Evolutionary conservation across 2,888 invertebrate genomes (phyloP).

Genomic region (Luffia ferchaultella): DNA sequence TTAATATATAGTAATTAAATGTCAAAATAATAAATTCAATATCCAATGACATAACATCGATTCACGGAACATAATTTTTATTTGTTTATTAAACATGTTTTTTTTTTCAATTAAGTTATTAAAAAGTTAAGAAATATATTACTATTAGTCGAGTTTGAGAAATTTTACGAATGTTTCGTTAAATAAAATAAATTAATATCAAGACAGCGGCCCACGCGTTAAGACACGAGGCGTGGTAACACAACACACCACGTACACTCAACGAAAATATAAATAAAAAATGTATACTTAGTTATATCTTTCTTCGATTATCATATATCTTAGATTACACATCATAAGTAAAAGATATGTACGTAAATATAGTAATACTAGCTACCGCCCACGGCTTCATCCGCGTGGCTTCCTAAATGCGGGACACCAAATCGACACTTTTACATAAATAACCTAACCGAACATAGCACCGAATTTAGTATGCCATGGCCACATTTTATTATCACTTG

Average conservation of each 20-base stretch:
- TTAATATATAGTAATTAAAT: no score
- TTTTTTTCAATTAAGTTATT: neutral
- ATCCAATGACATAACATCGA: neutral
- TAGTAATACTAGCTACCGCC: no score
- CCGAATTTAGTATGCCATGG: no score
- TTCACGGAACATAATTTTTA: neutral
- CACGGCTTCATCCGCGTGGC: no score
- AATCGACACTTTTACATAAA: no score
- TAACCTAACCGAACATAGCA: no score
- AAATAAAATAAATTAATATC: neutral
- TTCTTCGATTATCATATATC: no score
- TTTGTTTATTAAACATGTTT: neutral
- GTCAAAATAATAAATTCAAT: neutral
- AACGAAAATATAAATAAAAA: neutral
- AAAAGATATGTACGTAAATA: no score
- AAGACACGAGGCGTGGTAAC: neutral
- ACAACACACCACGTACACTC: neutral
- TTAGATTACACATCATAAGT: no score
- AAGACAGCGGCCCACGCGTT: neutral
- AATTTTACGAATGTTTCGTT: neutral
- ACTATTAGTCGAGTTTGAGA: neutral
- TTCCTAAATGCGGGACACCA: no score
- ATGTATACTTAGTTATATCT: no score
- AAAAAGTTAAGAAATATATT: neutral
- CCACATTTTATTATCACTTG: no score